phyloP scores from a whole-genome alignment of 2,797 vertebrate species.

The Babyrousa celebensis region DNA sequence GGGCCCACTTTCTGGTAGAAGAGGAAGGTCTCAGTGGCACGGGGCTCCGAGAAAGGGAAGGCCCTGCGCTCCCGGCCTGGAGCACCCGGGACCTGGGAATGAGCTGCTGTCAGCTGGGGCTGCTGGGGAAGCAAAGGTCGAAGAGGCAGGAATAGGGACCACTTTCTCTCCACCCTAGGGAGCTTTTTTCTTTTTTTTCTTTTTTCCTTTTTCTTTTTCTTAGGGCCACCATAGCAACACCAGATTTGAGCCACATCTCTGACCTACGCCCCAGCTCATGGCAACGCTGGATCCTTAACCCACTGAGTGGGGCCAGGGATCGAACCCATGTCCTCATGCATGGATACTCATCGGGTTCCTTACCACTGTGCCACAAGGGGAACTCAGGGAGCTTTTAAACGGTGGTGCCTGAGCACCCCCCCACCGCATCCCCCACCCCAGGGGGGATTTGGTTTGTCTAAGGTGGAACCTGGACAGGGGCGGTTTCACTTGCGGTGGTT shows the following conservation, averaged over 20 bases:
- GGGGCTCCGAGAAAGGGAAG: background rate
- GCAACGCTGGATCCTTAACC: no score
- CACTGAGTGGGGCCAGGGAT: no score
- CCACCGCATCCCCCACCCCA: background rate
- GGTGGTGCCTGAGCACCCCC: background rate
- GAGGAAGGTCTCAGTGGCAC: background rate
- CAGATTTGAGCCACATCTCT: no score
- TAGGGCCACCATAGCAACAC: no score
- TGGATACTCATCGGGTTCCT: no score
- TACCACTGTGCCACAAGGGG: no score
- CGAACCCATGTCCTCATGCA: no score
- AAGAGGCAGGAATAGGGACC: no score
- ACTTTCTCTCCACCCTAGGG: background rate
- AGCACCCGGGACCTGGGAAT: no score
- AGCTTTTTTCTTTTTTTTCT: background rate
- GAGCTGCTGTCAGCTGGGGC: background rate
- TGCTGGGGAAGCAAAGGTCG: background rate
- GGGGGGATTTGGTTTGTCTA: background rate
- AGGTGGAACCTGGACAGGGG: background rate
- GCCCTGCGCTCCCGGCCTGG: background rate
- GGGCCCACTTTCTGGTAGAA: background rate
- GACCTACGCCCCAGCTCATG: no score
- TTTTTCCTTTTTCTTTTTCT: no score
- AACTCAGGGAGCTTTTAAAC: no score
- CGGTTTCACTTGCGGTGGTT: background rate